Evolutionary conservation across 2,888 invertebrate species (phyloP), one percentile per base, ranked within the genome.

Genomic region (Spicauda simplicius): DNA sequence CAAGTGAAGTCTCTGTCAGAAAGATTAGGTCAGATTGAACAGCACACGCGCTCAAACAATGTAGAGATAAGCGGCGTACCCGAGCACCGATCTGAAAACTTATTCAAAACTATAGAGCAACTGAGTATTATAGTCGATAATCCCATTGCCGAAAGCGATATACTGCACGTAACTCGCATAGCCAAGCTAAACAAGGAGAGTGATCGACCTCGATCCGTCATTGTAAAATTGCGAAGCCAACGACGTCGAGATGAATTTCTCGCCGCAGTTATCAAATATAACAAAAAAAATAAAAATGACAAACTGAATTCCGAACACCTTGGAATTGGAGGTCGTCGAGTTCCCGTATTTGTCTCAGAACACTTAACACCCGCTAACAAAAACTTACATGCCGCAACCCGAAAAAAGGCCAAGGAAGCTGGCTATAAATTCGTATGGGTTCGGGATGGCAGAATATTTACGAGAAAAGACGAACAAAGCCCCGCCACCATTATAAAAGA

Each of bases 61-160:
- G 50, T 76, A 0, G 74, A 76, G 54, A 69, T 77, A 10, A 73
- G 71, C 18, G 70, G 74, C 12, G 25, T 77, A n/a, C 74, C 75
- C 0, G 77, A 76, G 70, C 62, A 72, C 41, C 68, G 61, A 14
- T 48, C 66, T 6, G 75, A 73, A 63, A 74, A 70, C 11, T 50
- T 71, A 14, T 16, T 56, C 0, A 71, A 54, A n/a, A 59, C 59
- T 0, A 37, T 72, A 8, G 6, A 20, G 11, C 69, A 74, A 33
- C 68, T 73, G 1, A 54, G 65, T 0, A 69, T 65, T 8, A 65
- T 62, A 4, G 59, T 76, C 11, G 57, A 69, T 0, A 65, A 57
- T 37, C 69, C 63, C 0, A 0, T 74, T 0, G 33, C 48, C 2
- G 70, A 69, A 2, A 45, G 57, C 0, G 72, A 74, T 53, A 68